Evolutionary conservation across 2,797 vertebrate species (phyloP).

Genomic region (Sebastes matsubarae): DNA sequence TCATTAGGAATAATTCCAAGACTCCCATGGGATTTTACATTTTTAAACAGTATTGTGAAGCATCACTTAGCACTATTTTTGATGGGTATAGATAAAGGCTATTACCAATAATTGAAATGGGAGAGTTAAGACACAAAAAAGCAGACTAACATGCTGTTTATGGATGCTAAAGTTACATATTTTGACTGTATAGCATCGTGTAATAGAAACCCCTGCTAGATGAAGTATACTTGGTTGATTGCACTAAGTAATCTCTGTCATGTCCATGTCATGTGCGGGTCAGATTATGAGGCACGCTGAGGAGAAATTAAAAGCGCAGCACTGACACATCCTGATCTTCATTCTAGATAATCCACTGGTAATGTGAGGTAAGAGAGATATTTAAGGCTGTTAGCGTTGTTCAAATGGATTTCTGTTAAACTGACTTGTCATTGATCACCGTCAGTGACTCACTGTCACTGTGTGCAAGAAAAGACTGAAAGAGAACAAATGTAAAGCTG

Average conservation of each 20-base stretch:
- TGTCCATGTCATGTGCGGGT: conserved; percentile 30
- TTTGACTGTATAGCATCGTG: too few relatives aligned
- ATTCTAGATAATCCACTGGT: conserved; percentile 59
- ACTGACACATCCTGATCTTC: conserved; percentile 61
- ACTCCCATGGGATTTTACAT: background rate
- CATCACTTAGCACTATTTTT: background rate
- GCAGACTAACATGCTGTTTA: background rate
- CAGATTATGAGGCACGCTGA: conserved; percentile 56
- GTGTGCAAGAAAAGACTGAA: background rate
- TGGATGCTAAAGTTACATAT: background rate
- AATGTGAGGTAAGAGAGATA: conserved; percentile 46
- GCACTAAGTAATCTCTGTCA: conserved; percentile 32
- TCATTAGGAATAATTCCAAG: background rate
- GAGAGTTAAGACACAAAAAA: background rate
- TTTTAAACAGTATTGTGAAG: background rate
- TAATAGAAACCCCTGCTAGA: background rate
- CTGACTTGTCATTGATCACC: conserved; percentile 59
- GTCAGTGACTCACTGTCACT: background rate
- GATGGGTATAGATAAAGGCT: background rate
- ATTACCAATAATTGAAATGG: background rate
- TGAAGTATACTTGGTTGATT: conserved; percentile 8
- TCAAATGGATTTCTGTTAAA: conserved; percentile 47
- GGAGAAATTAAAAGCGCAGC: conserved; percentile 68
- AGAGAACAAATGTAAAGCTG: conserved; percentile 25
- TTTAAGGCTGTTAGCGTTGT: conserved; percentile 37